These are phyloP conservation scores for Drosophila histrio DNA, from an alignment of 2,888 invertebrate genomes.

Conservation along the genomic window DNA sequence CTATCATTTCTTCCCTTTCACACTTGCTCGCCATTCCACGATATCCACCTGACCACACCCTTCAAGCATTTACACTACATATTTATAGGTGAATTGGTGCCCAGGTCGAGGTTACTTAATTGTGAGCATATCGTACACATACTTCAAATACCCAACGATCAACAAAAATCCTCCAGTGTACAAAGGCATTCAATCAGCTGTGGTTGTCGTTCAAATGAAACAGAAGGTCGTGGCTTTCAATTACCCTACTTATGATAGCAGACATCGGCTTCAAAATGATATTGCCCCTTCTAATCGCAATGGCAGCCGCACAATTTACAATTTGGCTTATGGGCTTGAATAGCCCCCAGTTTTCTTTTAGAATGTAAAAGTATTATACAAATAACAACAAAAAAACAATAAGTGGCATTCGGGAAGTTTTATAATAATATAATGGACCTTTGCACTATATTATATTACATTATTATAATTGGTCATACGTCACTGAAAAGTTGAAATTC, in stretches of 20 bases:
- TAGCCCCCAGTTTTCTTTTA: background rate
- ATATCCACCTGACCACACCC: slow-evolving; percentile 40
- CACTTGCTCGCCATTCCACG: slow-evolving; percentile 26
- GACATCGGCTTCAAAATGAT: slow-evolving; percentile 36
- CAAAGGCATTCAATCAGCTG: slow-evolving; percentile 58
- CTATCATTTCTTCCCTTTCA: slow-evolving; percentile 4
- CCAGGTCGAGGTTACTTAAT: slow-evolving; percentile 41
- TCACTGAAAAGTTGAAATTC: slow-evolving; percentile 47
- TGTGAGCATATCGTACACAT: slow-evolving; percentile 13
- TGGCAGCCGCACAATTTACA: slow-evolving; percentile 36
- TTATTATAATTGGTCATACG: slow-evolving; percentile 53
- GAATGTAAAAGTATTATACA: slow-evolving; percentile 2
- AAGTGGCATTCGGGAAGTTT: slow-evolving; percentile 10
- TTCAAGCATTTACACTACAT: background rate
- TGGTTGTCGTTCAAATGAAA: slow-evolving; percentile 52
- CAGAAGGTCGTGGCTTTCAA: slow-evolving; percentile 65
- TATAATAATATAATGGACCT: slow-evolving; percentile 14
- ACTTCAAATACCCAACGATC: slow-evolving; percentile 34
- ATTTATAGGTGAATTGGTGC: background rate
- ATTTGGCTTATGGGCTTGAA: slow-evolving; percentile 14
- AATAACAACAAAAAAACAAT: too few relatives aligned
- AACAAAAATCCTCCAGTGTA: slow-evolving; percentile 41
- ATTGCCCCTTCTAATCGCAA: slow-evolving; percentile 55
- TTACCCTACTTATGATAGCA: slow-evolving; percentile 55
- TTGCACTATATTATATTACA: slow-evolving; percentile 16